Conservation (phyloP, 37 sponge, comb jelly and placozoan species). For the Aplysina aerophoba region DNA sequence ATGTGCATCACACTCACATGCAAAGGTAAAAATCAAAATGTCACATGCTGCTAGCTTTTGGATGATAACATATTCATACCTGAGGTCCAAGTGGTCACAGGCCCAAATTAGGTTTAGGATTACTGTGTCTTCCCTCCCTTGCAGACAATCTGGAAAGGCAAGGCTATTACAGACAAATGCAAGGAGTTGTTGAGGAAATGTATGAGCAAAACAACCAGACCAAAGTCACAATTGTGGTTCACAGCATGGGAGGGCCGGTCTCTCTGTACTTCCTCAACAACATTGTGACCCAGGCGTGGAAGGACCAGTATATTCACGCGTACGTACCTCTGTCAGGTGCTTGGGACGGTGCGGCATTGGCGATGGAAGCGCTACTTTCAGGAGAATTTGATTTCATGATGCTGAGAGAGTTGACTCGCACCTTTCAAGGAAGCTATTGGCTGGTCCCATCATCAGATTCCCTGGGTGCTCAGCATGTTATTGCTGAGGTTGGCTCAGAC, state of each 20-base stretch:
- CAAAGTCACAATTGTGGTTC: conserved; percentile 70
- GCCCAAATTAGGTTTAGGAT: too few relatives aligned
- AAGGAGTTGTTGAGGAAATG: conserved; percentile 77
- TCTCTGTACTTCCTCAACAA: conserved; percentile 86
- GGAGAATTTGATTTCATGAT: conserved; percentile 13
- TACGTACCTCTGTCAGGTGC: conserved; percentile 85
- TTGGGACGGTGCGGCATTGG: conserved; percentile 83
- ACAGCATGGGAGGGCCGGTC: conserved; percentile 88
- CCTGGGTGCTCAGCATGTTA: neutral
- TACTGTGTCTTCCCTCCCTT: neutral
- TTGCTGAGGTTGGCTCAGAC: conserved; percentile 30
- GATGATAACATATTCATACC: too few relatives aligned
- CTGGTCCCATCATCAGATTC: conserved; percentile 20
- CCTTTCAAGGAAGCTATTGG: conserved; percentile 20
- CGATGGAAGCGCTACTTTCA: conserved; percentile 64
- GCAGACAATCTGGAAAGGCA: conserved; percentile 38
- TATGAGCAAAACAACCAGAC: conserved; percentile 66
- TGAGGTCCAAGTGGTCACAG: too few relatives aligned
- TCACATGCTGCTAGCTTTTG: too few relatives aligned
- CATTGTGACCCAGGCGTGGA: conserved; percentile 79
- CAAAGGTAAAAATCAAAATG: too few relatives aligned
- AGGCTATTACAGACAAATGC: conserved; percentile 72
- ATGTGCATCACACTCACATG: too few relatives aligned
- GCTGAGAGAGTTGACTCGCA: neutral
- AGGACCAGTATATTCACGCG: conserved; percentile 79